phyloP scores from a whole-genome alignment of 2,888 invertebrate genomes.

The Agriotes lineatus region DNA sequence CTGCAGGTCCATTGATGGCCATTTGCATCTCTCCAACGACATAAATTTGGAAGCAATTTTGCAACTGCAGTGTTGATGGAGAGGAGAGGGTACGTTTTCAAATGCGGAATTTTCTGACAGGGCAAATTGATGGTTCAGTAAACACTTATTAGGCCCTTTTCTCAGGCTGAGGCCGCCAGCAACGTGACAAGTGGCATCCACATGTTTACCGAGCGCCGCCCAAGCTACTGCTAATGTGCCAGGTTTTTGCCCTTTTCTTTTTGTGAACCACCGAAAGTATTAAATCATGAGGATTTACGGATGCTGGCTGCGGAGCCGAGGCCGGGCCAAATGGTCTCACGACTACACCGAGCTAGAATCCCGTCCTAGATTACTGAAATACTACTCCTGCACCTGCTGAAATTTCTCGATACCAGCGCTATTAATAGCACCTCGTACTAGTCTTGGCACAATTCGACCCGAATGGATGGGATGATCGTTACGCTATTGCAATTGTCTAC shows the following conservation, averaged over 20 bases:
- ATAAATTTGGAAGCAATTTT: too few species aligned
- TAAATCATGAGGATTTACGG: slow-evolving; percentile 34
- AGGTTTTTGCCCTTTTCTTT: slow-evolving; percentile 50
- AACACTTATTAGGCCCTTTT: slow-evolving; percentile 58
- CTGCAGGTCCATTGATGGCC: too few species aligned
- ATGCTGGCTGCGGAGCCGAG: slow-evolving; percentile 14
- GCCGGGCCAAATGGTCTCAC: not conserved
- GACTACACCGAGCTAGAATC: slow-evolving; percentile 16
- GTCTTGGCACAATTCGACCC: too few species aligned
- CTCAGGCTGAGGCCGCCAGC: slow-evolving; percentile 44
- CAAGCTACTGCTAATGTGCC: slow-evolving; percentile 44
- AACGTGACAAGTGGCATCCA: slow-evolving; percentile 63
- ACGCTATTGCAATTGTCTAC: too few species aligned
- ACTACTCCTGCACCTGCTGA: slow-evolving; percentile 22
- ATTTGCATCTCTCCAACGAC: too few species aligned
- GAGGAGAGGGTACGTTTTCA: too few species aligned
- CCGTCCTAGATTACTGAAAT: slow-evolving; percentile 28
- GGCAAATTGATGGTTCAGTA: slow-evolving; percentile 62
- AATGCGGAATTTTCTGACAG: slow-evolving; percentile 36
- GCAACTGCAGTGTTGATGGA: too few species aligned
- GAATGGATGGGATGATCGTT: too few species aligned
- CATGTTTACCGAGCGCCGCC: slow-evolving; percentile 60
- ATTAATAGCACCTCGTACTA: too few species aligned
- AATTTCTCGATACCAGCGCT: slow-evolving; percentile 4
- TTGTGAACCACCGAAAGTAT: slow-evolving; percentile 45